These are phyloP conservation scores for Bombus superbus DNA, from an alignment of 1,140 invertebrate genomes.

Conservation along the genomic window DNA sequence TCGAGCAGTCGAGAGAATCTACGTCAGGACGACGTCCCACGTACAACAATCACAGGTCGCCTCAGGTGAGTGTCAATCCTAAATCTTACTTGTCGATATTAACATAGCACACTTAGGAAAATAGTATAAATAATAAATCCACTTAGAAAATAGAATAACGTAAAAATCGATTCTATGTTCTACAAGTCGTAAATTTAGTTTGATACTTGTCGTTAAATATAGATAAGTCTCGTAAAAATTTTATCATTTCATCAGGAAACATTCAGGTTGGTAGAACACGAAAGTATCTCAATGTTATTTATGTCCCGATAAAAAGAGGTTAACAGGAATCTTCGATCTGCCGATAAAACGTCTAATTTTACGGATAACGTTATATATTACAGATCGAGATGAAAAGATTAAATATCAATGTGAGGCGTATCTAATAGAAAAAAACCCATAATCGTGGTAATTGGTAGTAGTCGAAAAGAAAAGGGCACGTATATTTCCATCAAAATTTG, in stretches of 20 bases:
- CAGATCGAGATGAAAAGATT: background rate
- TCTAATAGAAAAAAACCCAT: background rate
- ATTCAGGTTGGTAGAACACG: background rate
- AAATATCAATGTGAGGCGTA: background rate
- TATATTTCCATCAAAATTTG: constrained; percentile 43
- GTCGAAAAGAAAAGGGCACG: background rate
- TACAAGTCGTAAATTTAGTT: no score
- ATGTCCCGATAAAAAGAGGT: background rate
- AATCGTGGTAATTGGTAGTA: constrained; percentile 6
- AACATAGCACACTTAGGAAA: background rate
- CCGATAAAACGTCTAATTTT: background rate
- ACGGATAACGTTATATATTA: background rate
- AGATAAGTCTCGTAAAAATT: no score
- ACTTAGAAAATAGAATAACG: no score
- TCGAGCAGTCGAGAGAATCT: constrained; percentile 43
- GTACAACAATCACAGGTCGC: constrained; percentile 73
- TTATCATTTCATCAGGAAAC: background rate
- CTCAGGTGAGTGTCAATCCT: constrained; percentile 68
- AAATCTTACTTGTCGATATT: background rate
- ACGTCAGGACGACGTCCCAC: constrained; percentile 76
- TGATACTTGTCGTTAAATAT: no score
- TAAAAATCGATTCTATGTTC: no score
- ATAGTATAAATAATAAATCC: constrained; percentile 49
- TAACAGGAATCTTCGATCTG: background rate
- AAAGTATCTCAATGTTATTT: no score